Evolutionary conservation across 2,888 invertebrate species (phyloP).

Genomic region (Netelia fuscicornis): DNA sequence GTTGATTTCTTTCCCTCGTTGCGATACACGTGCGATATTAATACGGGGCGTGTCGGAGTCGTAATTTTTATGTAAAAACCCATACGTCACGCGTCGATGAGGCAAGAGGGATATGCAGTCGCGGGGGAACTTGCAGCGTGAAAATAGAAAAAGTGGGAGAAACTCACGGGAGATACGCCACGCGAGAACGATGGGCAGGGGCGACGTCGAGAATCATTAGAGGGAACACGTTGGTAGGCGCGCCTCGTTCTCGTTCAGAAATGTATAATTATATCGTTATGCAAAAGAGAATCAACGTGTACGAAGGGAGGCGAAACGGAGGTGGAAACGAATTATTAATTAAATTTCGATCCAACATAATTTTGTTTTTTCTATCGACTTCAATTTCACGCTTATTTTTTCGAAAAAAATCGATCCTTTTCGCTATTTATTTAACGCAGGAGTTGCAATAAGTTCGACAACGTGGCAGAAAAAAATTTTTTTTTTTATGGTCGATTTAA

Average conservation of each 20-base stretch:
- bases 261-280: constrained; percentile 44
- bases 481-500: constrained; percentile 79
- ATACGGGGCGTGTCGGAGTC: constrained; percentile 61
- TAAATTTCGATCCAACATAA: constrained; percentile 39
- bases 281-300: background rate
- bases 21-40: constrained; percentile 58
- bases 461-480: constrained; percentile 3
- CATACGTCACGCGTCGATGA: constrained; percentile 15
- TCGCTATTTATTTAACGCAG: background rate
- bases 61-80: constrained; percentile 7
- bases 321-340: constrained; percentile 41
- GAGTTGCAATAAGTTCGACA: background rate
- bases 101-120: constrained; percentile 1
- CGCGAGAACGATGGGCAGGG: background rate
- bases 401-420: background rate
- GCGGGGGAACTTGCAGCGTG: constrained; percentile 21
- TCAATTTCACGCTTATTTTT: background rate
- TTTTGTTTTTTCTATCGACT: constrained; percentile 20
- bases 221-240: constrained; percentile 26
- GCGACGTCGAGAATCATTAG: constrained; percentile 42
- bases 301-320: background rate
- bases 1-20: constrained; percentile 68
- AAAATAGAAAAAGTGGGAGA: background rate
- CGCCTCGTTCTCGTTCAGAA: constrained; percentile 21
- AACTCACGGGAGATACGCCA: background rate